These are phyloP conservation scores for Euura saliciscinereae DNA, from an alignment of 1,140 invertebrate species.

Conservation along the genomic window DNA sequence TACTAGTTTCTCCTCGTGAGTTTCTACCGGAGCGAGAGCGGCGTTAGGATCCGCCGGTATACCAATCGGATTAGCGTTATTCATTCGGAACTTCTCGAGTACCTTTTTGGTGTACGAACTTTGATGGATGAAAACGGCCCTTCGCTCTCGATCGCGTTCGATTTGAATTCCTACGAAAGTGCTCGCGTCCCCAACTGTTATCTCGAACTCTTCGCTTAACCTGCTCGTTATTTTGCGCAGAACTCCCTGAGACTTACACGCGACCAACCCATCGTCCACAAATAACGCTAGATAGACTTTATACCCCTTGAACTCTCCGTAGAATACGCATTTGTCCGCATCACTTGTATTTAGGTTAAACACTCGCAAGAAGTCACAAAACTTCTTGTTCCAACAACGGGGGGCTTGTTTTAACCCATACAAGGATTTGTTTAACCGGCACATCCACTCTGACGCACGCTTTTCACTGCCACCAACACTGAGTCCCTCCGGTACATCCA, in stretches of 20 bases:
- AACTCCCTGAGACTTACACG: constrained; percentile 7
- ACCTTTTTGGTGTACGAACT: no score
- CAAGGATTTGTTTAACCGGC: constrained; percentile 27
- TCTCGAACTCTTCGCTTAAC: constrained; percentile 15
- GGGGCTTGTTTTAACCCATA: no score
- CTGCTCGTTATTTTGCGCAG: background rate
- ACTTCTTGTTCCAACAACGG: constrained; percentile 43
- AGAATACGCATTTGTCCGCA: background rate
- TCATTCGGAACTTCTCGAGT: constrained; percentile 13
- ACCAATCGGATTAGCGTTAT: constrained; percentile 3
- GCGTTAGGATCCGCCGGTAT: constrained; percentile 15
- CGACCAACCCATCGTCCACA: constrained; percentile 11
- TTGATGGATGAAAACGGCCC: constrained; percentile 14
- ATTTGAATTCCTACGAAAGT: constrained; percentile 14
- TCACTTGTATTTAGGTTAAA: constrained; percentile 17
- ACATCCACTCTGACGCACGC: constrained; percentile 25
- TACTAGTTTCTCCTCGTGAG: background rate
- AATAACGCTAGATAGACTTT: constrained; percentile 17
- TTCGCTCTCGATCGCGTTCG: background rate
- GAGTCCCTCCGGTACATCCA: constrained; percentile 35
- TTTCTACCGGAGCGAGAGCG: constrained; percentile 1
- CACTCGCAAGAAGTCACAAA: constrained; percentile 16
- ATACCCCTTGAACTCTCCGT: constrained; percentile 27
- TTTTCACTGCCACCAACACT: constrained; percentile 15
- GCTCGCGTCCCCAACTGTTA: constrained; percentile 14